Percentiles rank a stretch among this genome's conserved stretches.
phyloP scores from a whole-genome alignment of 1,140 invertebrate genomes.

The Drosophila watanabei region DNA sequence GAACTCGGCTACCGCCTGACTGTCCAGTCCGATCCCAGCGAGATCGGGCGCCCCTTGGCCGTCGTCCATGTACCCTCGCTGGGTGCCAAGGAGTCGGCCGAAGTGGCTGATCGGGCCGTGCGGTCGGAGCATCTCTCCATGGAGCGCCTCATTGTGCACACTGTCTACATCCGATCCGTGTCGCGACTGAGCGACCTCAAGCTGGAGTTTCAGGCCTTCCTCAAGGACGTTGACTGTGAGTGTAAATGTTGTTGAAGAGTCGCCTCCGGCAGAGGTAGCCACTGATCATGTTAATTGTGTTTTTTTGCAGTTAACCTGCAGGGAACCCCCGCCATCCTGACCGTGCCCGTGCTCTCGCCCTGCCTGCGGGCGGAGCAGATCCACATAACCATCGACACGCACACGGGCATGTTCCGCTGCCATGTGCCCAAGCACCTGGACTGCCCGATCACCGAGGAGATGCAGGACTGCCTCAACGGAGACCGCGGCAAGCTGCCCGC shows the following conservation, averaged over 20 bases:
- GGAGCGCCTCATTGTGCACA: constrained; percentile 98
- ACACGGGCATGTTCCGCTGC: constrained; percentile 95
- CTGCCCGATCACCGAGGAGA: constrained; percentile 92
- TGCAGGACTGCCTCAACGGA: constrained; percentile 92
- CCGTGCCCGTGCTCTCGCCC: constrained; percentile 94
- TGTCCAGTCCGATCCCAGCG: constrained; percentile 94
- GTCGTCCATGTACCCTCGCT: constrained; percentile 96
- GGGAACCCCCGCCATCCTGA: constrained; percentile 96
- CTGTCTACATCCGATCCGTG: constrained; percentile 96
- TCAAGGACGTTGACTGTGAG: constrained; percentile 91
- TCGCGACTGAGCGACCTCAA: constrained; percentile 94
- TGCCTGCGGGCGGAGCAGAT: constrained; percentile 96
- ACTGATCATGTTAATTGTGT: neutral
- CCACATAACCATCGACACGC: constrained; percentile 96
- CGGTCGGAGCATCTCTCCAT: constrained; percentile 96
- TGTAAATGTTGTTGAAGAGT: constrained; percentile 50
- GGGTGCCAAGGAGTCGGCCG: constrained; percentile 87
- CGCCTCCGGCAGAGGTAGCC: neutral
- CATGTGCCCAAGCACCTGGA: constrained; percentile 95
- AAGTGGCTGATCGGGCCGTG: constrained; percentile 93
- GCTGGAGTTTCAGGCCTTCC: constrained; percentile 91
- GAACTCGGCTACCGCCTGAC: constrained; percentile 95
- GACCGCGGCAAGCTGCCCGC: constrained; percentile 90
- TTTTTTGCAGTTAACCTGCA: constrained; percentile 87
- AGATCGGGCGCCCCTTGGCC: constrained; percentile 92